A percentile compares a stretch with the other conserved stretches of the same genome.
phyloP scores from a whole-genome alignment of 2,113 vertebrate genomes.

The Vidua macroura region DNA sequence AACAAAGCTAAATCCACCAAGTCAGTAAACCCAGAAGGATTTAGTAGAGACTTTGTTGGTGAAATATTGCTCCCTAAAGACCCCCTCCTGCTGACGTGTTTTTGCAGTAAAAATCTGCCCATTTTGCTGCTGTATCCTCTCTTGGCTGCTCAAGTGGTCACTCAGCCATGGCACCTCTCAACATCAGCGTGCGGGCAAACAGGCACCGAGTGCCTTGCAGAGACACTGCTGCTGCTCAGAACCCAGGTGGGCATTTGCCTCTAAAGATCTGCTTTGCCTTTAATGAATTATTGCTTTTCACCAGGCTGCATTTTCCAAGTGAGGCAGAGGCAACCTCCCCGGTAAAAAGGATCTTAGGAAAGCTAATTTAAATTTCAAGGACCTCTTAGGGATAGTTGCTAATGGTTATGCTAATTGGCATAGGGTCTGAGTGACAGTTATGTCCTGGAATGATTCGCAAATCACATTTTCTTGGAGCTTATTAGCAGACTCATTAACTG shows the following conservation, averaged over 20 bases:
- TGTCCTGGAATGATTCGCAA: constrained; percentile 72
- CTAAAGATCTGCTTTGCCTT: constrained; percentile 5
- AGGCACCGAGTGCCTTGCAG: not conserved
- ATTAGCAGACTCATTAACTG: constrained; percentile 79
- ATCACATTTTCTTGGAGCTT: constrained; percentile 76
- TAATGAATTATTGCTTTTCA: constrained; percentile 18
- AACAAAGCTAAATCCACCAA: not conserved
- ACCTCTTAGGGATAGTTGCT: constrained; percentile 66
- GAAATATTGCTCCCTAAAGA: not conserved
- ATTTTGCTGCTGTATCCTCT: not conserved
- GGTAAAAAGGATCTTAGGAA: constrained; percentile 52
- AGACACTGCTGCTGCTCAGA: not conserved
- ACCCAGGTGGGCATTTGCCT: not conserved
- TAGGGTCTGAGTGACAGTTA: constrained; percentile 75
- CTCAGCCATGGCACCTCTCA: not conserved
- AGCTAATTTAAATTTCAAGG: constrained; percentile 71
- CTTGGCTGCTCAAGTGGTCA: not conserved
- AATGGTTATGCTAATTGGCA: constrained; percentile 70
- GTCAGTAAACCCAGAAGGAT: not conserved
- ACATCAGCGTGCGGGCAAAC: not conserved
- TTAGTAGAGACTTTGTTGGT: not conserved
- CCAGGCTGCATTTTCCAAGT: not conserved
- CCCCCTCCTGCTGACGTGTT: fast-evolving
- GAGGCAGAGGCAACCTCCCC: not conserved
- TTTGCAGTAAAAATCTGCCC: not conserved